These are phyloP conservation scores for Asteroscopus sphinx DNA, from an alignment of 2,888 invertebrate genomes.

Conservation along the genomic window DNA sequence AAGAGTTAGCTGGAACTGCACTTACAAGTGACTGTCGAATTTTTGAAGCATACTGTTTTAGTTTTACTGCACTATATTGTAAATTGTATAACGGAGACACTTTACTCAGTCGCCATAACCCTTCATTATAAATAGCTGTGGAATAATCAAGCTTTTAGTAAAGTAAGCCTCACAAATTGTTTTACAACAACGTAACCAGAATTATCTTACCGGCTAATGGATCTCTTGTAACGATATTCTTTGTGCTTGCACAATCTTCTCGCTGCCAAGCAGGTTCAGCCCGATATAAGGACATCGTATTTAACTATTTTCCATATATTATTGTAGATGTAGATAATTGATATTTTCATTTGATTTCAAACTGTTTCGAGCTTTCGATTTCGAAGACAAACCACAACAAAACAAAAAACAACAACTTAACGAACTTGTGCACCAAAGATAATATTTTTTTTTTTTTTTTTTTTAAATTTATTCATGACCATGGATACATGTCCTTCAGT, in stretches of 20 bases:
- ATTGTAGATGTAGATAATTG: too few species aligned
- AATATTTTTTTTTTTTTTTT: too few species aligned
- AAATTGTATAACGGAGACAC: conserved; percentile 82
- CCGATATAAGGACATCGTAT: conserved; percentile 47
- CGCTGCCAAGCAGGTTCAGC: conserved; percentile 54
- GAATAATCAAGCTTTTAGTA: conserved; percentile 34
- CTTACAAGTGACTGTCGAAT: conserved; percentile 78
- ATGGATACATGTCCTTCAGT: too few species aligned
- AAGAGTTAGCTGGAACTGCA: conserved; percentile 65
- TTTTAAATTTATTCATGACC: too few species aligned
- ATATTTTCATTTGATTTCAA: background rate
- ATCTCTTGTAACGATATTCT: conserved; percentile 55
- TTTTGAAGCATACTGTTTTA: conserved; percentile 83
- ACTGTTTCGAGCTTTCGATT: too few species aligned
- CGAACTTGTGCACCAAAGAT: too few species aligned
- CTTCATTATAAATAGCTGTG: conserved; percentile 82
- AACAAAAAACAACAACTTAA: too few species aligned
- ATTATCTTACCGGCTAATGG: conserved; percentile 65
- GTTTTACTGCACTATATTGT: conserved; percentile 72
- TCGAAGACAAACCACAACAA: too few species aligned
- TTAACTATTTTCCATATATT: background rate
- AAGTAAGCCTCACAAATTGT: background rate
- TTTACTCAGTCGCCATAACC: conserved; percentile 76
- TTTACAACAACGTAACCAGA: conserved; percentile 4
- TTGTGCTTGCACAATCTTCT: conserved; percentile 41